Evolutionary conservation across 64 coral and sea anemone genomes (phyloP).

Genomic region (Hydrozoanthus tunicans): DNA sequence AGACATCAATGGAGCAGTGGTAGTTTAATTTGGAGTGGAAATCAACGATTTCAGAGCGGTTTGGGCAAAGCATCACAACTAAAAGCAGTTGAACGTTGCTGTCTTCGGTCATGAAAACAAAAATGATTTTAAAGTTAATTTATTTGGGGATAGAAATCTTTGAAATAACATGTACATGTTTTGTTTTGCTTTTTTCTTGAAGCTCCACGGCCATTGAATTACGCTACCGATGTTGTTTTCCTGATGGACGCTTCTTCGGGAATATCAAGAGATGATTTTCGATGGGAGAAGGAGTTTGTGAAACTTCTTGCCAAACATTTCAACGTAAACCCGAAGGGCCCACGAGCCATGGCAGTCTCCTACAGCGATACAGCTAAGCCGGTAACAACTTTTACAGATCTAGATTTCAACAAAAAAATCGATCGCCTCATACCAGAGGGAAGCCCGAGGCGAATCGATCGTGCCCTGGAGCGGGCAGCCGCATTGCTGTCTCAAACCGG

Average conservation of each 20-base stretch:
- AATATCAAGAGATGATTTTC: neutral
- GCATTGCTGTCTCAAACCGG: conserved; percentile 2
- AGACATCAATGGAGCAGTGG: neutral
- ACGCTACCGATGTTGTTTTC: conserved; percentile 20
- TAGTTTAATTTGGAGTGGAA: neutral
- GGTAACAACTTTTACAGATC: neutral
- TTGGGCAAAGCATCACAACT: neutral
- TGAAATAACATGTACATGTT: neutral
- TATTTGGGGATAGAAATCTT: neutral
- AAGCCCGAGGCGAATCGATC: conserved; percentile 9
- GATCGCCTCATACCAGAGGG: neutral
- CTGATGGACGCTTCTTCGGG: conserved; percentile 41
- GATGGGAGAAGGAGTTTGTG: conserved; percentile 51
- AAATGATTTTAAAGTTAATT: neutral
- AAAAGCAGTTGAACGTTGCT: neutral
- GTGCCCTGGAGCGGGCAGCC: conserved; percentile 2
- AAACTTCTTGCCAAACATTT: conserved; percentile 52
- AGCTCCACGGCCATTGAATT: conserved; percentile 42
- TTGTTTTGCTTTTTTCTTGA: neutral
- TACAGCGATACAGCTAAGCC: conserved; percentile 41
- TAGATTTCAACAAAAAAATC: conserved; percentile 39
- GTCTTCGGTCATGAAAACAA: neutral
- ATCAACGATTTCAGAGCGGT: neutral
- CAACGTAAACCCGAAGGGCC: conserved; percentile 37
- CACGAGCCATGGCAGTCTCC: conserved; percentile 25